Base-by-base conservation (phyloP, 2,888 invertebrate genomes). In the Micoletzkya japonica region DNA sequence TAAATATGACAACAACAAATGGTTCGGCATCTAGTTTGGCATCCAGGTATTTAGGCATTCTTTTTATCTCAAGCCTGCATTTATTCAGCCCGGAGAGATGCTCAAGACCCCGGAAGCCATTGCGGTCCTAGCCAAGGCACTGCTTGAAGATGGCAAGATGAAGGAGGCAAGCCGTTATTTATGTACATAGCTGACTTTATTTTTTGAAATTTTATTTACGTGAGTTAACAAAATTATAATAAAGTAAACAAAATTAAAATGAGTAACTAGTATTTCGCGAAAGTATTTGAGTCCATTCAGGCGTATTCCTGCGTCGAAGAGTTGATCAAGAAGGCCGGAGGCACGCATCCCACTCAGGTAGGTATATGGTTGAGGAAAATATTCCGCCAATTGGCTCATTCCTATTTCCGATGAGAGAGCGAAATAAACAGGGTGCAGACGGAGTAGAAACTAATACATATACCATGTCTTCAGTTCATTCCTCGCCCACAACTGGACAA, bases 301-400 rank as follows among this genome's bases (percentile, higher is more conserved):
- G 64, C 64, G 7, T 66, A 54, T 52, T 50, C 32, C 24, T 66
- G 64, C 37, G 39, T 66, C 20, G 64, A 66, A n/a, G 64, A 66
- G 37, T 26, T 66, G 32, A n/a, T 54, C 2, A 66, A 66, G 36
- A 54, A 50, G 39, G 52, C 34, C 17, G 52, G 37, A 17, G 36
- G 36, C 17, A 20, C 52, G 0, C 39, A 66, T 7, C 64, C 64
- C 2, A 52, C 52, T 6, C 52, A 66, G 52, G 64, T 66, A 7
- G 24, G 26, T n/a, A n/a, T n/a, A n/a, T n/a, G n/a, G n/a, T n/a
- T n/a, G n/a, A n/a, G n/a, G n/a, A n/a, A n/a, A n/a, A n/a, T n/a
- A n/a, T n/a, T n/a, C n/a, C n/a, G n/a, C n/a, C n/a, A n/a, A n/a
- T n/a, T n/a, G n/a, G n/a, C n/a, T n/a, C n/a, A n/a, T n/a, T n/a